Percentiles rank a stretch among this genome's conserved stretches.
Conservation (phyloP, 1,140 invertebrate species). For the Parasteatoda tepidariorum region DNA sequence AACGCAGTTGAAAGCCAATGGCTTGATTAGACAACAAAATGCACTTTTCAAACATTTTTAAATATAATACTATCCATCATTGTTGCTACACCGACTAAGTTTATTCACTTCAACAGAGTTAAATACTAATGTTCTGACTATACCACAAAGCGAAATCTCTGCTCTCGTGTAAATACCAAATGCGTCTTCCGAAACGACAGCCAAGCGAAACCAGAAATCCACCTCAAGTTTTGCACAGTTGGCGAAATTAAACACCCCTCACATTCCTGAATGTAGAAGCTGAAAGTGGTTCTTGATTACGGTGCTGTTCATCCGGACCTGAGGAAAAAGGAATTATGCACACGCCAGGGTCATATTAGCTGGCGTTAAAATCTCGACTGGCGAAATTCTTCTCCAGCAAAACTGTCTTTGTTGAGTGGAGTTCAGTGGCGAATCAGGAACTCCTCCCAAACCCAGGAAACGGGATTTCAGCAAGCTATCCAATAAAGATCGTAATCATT, state of each 20-base stretch:
- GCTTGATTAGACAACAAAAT: too few relatives aligned
- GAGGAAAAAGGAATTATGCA: slow-evolving; percentile 12
- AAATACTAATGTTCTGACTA: too few relatives aligned
- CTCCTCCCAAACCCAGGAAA: neutral
- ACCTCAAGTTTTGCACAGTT: neutral
- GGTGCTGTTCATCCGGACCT: neutral
- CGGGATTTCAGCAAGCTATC: slow-evolving; percentile 1
- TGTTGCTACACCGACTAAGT: too few relatives aligned
- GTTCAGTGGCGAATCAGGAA: neutral
- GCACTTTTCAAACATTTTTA: too few relatives aligned
- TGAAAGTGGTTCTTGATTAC: neutral
- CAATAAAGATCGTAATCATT: slow-evolving; percentile 45
- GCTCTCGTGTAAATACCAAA: too few relatives aligned
- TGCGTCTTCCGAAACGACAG: too few relatives aligned
- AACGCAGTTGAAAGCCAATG: too few relatives aligned
- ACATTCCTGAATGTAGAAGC: neutral
- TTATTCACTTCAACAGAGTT: too few relatives aligned
- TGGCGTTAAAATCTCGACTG: neutral
- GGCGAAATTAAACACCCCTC: neutral
- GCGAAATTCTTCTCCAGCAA: neutral
- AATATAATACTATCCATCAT: too few relatives aligned
- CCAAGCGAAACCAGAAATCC: too few relatives aligned
- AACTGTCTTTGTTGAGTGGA: neutral
- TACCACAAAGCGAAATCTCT: too few relatives aligned
- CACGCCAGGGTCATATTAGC: slow-evolving; percentile 28